A percentile compares a stretch with the other conserved stretches of the same genome.
phyloP scores from a whole-genome alignment of 2,888 invertebrate species.

The Polyploca ridens region DNA sequence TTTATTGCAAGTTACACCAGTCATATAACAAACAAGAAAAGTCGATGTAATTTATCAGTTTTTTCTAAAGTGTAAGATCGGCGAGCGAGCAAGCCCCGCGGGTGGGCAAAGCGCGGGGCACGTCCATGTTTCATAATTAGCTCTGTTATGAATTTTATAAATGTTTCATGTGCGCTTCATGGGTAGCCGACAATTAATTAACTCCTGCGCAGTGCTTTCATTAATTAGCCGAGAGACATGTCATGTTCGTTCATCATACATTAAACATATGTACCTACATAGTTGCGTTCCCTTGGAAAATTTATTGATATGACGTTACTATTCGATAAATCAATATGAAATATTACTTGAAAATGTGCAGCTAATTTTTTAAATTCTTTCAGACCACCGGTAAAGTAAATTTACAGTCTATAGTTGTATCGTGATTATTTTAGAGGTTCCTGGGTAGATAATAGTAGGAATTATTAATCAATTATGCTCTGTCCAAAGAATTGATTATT shows the following conservation, averaged over 20 bases:
- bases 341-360: slow-evolving; percentile 23
- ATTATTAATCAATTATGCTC: slow-evolving; percentile 48
- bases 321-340: slow-evolving; percentile 56
- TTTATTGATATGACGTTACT: slow-evolving; percentile 59
- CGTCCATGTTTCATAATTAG: slow-evolving; percentile 77
- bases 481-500: slow-evolving; percentile 44
- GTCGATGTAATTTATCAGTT: slow-evolving; percentile 57
- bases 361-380: slow-evolving; percentile 8
- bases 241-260: slow-evolving; percentile 70
- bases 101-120: slow-evolving; percentile 69
- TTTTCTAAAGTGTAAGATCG: slow-evolving; percentile 55
- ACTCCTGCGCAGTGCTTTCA: slow-evolving; percentile 75
- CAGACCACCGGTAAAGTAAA: slow-evolving; percentile 57
- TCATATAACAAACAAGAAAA: slow-evolving; percentile 61
- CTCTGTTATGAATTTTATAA: slow-evolving; percentile 82
- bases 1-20: slow-evolving; percentile 41
- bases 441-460: slow-evolving; percentile 38
- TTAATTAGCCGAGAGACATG: slow-evolving; percentile 74
- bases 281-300: slow-evolving; percentile 53
- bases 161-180: slow-evolving; percentile 77
- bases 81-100: slow-evolving; percentile 60
- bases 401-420: slow-evolving; percentile 46
- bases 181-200: slow-evolving; percentile 80
- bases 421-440: slow-evolving; percentile 61
- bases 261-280: slow-evolving; percentile 56